Percentiles rank a stretch among this genome's conserved stretches.
Evolutionary conservation across 1,140 invertebrate genomes (phyloP).

Genomic region (Ladona fulva): DNA sequence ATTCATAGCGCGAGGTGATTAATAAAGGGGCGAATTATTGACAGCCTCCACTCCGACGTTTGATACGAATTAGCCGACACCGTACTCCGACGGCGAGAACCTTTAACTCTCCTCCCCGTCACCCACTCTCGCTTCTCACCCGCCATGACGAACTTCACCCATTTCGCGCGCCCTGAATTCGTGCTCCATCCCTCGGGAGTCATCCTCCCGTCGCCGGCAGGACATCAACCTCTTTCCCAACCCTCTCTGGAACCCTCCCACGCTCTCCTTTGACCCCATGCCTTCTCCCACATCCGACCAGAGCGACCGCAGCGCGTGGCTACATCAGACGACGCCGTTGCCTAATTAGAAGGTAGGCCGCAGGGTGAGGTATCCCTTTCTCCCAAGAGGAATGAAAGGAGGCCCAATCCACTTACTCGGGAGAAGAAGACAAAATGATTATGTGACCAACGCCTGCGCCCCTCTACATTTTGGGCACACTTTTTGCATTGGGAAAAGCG

Average conservation of each 20-base stretch:
- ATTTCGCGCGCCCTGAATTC: too few species aligned
- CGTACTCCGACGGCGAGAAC: too few species aligned
- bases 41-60: too few species aligned
- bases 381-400: background rate
- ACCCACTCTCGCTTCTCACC: background rate
- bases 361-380: background rate
- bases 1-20: too few species aligned
- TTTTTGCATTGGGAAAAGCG: too few species aligned
- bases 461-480: background rate
- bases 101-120: background rate
- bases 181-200: background rate
- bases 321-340: background rate
- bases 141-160: background rate
- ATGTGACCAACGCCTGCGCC: background rate
- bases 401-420: background rate
- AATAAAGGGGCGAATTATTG: too few species aligned
- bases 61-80: too few species aligned
- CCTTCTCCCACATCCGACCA: background rate
- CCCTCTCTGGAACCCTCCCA: background rate
- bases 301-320: background rate
- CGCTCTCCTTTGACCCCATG: background rate
- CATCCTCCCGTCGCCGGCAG: background rate
- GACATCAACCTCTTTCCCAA: background rate
- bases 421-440: background rate
- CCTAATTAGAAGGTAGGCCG: conserved; percentile 7